Evolutionary conservation across 2,113 vertebrate genomes (phyloP).

Genomic region (Gadus chalcogrammus): DNA sequence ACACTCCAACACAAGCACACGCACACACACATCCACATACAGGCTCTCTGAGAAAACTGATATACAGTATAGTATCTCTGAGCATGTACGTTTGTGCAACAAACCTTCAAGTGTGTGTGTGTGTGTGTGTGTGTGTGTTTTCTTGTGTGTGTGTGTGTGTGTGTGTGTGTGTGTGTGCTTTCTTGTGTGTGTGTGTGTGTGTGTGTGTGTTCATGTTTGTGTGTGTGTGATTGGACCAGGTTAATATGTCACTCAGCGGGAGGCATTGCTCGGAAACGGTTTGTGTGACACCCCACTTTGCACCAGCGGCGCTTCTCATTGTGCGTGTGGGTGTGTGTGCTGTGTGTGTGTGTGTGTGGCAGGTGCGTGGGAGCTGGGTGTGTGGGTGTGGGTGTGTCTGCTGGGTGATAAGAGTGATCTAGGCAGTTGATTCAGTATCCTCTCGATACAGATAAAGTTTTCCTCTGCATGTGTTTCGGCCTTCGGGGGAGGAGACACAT

Average conservation of each 20-base stretch:
- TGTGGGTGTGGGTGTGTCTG: slow-evolving; percentile 1
- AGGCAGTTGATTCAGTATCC: slow-evolving; percentile 28
- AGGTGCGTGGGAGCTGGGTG: slow-evolving; percentile 9
- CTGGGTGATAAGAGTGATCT: not conserved
- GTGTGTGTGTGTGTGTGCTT: not conserved
- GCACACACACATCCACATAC: not conserved
- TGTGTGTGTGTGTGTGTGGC: slow-evolving; percentile 17
- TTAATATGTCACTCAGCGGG: slow-evolving; percentile 55
- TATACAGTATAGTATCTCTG: not conserved
- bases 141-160: slow-evolving; percentile 3
- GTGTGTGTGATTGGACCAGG: slow-evolving; percentile 19
- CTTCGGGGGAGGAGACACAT: slow-evolving; percentile 14
- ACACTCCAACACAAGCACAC: not conserved
- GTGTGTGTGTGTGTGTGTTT: slow-evolving; percentile 1
- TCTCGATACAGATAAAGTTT: slow-evolving; percentile 46
- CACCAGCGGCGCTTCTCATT: slow-evolving; percentile 24
- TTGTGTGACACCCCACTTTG: slow-evolving; percentile 47
- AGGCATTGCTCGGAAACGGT: slow-evolving; percentile 36
- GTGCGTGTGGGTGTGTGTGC: slow-evolving; percentile 14
- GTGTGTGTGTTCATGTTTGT: not conserved
- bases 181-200: slow-evolving; percentile 7
- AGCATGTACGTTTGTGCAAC: not conserved
- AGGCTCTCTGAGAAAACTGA: too few species aligned
- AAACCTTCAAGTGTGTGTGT: not conserved
- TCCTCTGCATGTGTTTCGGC: slow-evolving; percentile 52